phyloP scores from a whole-genome alignment of 2,113 vertebrate genomes.

The Canis aureus region DNA sequence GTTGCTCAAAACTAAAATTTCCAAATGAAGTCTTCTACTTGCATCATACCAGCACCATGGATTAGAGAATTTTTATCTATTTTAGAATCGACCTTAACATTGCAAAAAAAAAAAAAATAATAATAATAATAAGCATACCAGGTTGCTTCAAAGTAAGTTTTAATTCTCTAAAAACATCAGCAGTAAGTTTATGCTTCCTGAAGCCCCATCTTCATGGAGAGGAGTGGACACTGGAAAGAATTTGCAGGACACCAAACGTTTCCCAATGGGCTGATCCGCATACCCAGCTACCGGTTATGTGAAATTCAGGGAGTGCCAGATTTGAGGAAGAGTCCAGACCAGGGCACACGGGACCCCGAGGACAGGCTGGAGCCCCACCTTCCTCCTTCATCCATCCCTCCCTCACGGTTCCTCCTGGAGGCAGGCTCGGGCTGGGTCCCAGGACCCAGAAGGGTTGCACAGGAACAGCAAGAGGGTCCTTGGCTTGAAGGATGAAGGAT shows the following conservation, averaged over 20 bases:
- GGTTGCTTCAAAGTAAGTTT: neutral
- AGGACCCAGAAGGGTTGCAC: too few species aligned
- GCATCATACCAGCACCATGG: neutral
- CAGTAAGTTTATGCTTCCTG: neutral
- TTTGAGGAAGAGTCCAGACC: neutral
- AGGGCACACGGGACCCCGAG: neutral
- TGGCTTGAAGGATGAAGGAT: neutral
- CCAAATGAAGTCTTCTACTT: neutral
- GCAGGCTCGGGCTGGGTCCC: neutral
- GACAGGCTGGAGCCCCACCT: neutral
- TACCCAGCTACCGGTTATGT: neutral
- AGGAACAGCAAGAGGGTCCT: neutral
- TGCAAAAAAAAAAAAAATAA: neutral
- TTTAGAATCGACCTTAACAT: neutral
- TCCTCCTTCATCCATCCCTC: too few species aligned
- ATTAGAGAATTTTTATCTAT: neutral
- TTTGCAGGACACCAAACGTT: neutral
- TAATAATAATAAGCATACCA: neutral
- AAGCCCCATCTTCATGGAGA: neutral
- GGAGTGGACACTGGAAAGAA: neutral
- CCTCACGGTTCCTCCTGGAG: neutral
- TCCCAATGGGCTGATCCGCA: neutral
- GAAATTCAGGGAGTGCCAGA: neutral
- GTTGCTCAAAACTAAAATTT: neutral
- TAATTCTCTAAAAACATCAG: neutral